Evolutionary conservation across 2,797 vertebrate species (phyloP).

Genomic region (Malacoraja senta): DNA sequence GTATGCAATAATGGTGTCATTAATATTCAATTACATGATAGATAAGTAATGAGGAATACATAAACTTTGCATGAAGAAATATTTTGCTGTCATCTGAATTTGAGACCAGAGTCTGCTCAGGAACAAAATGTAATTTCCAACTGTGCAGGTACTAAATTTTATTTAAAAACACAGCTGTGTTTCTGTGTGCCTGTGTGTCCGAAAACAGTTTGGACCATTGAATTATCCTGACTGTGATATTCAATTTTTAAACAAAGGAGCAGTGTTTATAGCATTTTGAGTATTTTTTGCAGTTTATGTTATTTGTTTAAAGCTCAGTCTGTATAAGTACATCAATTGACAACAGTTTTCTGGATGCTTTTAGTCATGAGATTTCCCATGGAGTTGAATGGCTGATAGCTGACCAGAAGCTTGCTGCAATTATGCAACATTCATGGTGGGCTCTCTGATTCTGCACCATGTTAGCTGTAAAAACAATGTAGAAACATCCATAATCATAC

Average conservation of each 20-base stretch:
- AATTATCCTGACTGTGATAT: neutral
- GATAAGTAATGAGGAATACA: neutral
- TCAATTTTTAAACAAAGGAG: neutral
- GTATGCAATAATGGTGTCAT: neutral
- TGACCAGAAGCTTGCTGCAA: no score
- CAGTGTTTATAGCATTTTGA: neutral
- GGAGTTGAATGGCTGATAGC: no score
- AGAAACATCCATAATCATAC: no score
- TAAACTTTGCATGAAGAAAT: neutral
- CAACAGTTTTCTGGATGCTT: no score
- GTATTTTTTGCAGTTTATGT: neutral
- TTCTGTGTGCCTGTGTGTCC: neutral
- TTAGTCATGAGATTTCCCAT: no score
- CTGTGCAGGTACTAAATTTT: neutral
- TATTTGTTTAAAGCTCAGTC: no score
- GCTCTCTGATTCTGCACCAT: neutral
- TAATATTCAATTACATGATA: conserved; percentile 28
- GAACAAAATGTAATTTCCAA: neutral
- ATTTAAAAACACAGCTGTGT: neutral
- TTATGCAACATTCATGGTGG: neutral
- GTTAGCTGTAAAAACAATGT: neutral
- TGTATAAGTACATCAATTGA: neutral
- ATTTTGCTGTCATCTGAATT: neutral
- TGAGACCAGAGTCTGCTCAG: neutral
- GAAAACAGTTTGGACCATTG: neutral